Percentiles rank a stretch among this genome's conserved stretches.
These are phyloP conservation scores for Desoria tigrina DNA, from an alignment of 2,888 invertebrate genomes.

Conservation along the genomic window DNA sequence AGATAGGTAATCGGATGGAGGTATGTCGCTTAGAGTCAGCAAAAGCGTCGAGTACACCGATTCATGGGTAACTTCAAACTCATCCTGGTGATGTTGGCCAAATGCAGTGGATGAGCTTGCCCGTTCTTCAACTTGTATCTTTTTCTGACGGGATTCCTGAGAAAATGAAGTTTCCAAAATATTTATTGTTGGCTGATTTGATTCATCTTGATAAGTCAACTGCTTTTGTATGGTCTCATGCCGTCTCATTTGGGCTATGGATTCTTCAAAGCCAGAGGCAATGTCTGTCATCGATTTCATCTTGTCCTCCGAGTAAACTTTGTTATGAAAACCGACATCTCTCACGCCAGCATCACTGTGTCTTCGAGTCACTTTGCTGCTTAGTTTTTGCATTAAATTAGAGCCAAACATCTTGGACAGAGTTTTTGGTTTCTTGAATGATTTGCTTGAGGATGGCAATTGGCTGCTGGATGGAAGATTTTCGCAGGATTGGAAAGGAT, in stretches of 20 bases:
- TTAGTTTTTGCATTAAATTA: constrained; percentile 35
- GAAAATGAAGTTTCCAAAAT: not conserved
- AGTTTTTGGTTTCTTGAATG: constrained; percentile 28
- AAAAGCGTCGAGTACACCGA: constrained; percentile 49
- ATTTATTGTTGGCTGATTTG: not conserved
- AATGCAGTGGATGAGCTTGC: not conserved
- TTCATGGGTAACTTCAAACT: constrained; percentile 18
- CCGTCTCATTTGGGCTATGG: constrained; percentile 42
- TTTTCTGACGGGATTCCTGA: not conserved
- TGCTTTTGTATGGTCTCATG: constrained; percentile 17
- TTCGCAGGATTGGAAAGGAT: constrained; percentile 25
- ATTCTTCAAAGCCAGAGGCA: constrained; percentile 47
- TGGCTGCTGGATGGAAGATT: constrained; percentile 17
- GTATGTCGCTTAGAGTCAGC: constrained; percentile 34
- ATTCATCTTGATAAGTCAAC: no score
- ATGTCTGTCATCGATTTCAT: constrained; percentile 44
- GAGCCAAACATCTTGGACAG: constrained; percentile 45
- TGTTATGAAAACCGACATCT: not conserved
- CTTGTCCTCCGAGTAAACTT: constrained; percentile 13
- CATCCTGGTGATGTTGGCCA: no score
- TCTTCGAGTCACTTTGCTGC: constrained; percentile 32
- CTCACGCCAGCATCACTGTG: constrained; percentile 25
- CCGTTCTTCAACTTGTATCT: not conserved
- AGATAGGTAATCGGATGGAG: constrained; percentile 36
- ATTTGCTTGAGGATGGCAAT: not conserved